These are phyloP conservation scores for Lindbergichthys nudifrons DNA, from an alignment of 2,797 vertebrate species.

Conservation along the genomic window DNA sequence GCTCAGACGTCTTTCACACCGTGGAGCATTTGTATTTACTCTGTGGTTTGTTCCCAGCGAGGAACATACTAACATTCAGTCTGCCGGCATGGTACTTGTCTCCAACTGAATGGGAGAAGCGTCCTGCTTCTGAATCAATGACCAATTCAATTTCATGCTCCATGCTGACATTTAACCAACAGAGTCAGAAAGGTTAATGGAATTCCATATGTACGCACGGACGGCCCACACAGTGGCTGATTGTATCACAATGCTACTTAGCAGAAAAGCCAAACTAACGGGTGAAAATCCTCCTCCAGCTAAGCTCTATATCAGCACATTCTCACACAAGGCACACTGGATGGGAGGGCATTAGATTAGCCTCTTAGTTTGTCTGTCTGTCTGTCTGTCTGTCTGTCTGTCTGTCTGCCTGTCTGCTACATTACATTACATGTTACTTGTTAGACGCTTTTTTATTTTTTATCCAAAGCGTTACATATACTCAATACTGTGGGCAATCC, in stretches of 20 bases:
- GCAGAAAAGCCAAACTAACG: constrained; percentile 70
- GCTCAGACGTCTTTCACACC: constrained; percentile 22
- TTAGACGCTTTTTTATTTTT: too few species aligned
- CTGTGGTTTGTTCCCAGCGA: constrained; percentile 36
- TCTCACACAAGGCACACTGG: constrained; percentile 57
- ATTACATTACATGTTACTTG: too few species aligned
- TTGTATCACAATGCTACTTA: constrained; percentile 76
- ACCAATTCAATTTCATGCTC: constrained; percentile 82
- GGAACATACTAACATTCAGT: constrained; percentile 38
- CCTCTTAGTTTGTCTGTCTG: constrained; percentile 54
- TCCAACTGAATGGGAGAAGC: constrained; percentile 60
- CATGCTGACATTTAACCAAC: constrained; percentile 82
- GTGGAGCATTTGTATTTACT: constrained; percentile 37
- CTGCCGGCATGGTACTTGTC: constrained; percentile 54
- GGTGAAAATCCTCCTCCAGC: constrained; percentile 68
- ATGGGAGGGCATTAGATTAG: constrained; percentile 55
- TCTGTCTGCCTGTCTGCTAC: constrained; percentile 32
- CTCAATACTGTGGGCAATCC: too few species aligned
- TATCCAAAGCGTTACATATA: too few species aligned
- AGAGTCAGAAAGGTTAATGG: constrained; percentile 81
- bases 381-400: constrained; percentile 28
- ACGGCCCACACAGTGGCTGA: constrained; percentile 65
- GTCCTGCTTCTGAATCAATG: constrained; percentile 78
- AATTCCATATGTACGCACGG: constrained; percentile 78
- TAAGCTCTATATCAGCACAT: constrained; percentile 70